These are phyloP conservation scores for Drosophila parvula DNA, from an alignment of 1,140 invertebrate species.

Conservation along the genomic window DNA sequence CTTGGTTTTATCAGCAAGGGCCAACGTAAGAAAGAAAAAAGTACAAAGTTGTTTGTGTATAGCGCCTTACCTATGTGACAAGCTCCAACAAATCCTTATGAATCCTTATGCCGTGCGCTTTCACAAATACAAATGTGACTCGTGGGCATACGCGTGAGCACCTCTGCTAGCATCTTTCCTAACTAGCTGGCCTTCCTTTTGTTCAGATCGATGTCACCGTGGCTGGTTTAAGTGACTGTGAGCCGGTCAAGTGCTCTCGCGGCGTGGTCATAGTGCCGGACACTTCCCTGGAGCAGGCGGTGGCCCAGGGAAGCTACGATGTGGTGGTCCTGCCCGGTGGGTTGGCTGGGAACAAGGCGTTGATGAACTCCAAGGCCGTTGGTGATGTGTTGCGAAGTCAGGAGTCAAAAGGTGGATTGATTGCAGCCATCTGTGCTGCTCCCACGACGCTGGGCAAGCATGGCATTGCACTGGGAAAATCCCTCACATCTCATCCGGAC, in stretches of 20 bases:
- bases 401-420: slow-evolving; percentile 88
- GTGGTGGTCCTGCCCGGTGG: slow-evolving; percentile 94
- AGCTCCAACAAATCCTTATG: no score
- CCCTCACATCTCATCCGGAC: slow-evolving; percentile 94
- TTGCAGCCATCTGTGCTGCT: slow-evolving; percentile 97
- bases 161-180: no score
- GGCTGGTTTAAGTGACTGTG: slow-evolving; percentile 89
- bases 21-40: no score
- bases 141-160: no score
- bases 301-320: slow-evolving; percentile 85
- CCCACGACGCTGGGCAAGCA: slow-evolving; percentile 95
- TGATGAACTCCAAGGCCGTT: slow-evolving; percentile 90
- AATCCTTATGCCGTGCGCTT: no score
- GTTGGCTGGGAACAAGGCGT: slow-evolving; percentile 91
- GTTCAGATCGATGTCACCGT: slow-evolving; percentile 91
- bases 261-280: slow-evolving; percentile 93
- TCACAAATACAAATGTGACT: no score
- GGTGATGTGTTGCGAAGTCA: slow-evolving; percentile 92
- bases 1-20: no score
- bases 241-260: slow-evolving; percentile 91
- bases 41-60: no score
- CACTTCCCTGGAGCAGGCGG: slow-evolving; percentile 87
- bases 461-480: slow-evolving; percentile 91
- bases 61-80: no score
- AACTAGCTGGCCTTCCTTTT: not conserved